Evolutionary conservation across 1,140 invertebrate species (phyloP), one percentile per base, ranked within the genome.

Genomic region (Brachionus manjavacas): DNA sequence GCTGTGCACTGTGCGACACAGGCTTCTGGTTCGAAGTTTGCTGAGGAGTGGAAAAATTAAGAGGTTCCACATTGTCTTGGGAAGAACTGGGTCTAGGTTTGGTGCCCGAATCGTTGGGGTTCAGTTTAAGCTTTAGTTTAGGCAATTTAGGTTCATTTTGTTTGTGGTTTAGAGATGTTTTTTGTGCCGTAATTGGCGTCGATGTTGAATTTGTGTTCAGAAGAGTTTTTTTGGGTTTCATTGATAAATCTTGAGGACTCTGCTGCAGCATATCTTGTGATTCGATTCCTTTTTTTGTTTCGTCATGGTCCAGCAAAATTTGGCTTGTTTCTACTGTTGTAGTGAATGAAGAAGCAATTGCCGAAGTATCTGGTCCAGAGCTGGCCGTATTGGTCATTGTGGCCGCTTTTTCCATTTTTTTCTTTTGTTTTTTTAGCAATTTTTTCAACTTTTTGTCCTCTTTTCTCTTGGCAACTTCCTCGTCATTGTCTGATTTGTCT

Each of bases 371-470:
- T 16, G 20, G 12, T 9, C 68, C 31, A 43, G 31, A 39, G 31
- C 39, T 72, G 31, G 16, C 68, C 31, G 68, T 11, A 20, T 35
- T 41, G 6, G 35, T n/a, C 39, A 41, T 2, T 1, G 68, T 39
- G 23, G 72, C 72, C 20, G 41, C 43, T 49, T 76, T 76, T 23
- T 76, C 39, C 72, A 49, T 52, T 25, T 76, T 76, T 76, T 76
- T 76, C 43, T 76, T 76, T 49, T 76, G 41, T 28, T 76, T 76
- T 35, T 74, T 74, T 20, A 76, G 46, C 23, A 76, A 1, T 49
- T 76, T 76, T 76, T 49, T 76, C 4, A 76, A 23, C 31, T 49
- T 76, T 76, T 76, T 76, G 23, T 76, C 72, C n/a, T 76, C 72
- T 76, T 76, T 76, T 76, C 20, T 46, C 25, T 46, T 49, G 1